A percentile compares a stretch with the other conserved stretches of the same genome.
Evolutionary conservation across 2,113 vertebrate genomes (phyloP).

Genomic region (Caracal caracal): DNA sequence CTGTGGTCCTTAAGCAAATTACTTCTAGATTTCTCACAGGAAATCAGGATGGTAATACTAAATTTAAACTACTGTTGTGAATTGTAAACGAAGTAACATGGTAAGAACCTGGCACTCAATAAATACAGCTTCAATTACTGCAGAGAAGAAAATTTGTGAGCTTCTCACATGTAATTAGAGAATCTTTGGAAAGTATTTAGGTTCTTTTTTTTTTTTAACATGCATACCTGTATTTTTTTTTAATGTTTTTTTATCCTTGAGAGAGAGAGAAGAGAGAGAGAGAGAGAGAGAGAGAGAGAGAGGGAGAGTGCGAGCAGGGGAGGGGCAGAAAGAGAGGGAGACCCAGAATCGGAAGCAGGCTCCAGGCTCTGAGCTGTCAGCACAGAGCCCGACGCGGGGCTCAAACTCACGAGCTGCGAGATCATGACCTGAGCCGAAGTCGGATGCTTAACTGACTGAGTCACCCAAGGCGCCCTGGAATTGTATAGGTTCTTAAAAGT

Average conservation of each 20-base stretch:
- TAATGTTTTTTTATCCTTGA: too few species aligned
- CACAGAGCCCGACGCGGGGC: too few species aligned
- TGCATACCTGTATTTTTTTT: too few species aligned
- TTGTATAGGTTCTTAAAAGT: neutral
- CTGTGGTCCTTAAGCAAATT: neutral
- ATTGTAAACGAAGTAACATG: neutral
- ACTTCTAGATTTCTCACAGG: neutral
- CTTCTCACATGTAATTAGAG: neutral
- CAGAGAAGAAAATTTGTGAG: neutral
- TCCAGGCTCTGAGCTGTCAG: too few species aligned
- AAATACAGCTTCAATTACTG: neutral
- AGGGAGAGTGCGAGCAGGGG: too few species aligned
- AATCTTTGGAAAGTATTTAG: constrained; percentile 19
- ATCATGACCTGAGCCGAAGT: too few species aligned
- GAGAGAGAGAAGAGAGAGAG: too few species aligned
- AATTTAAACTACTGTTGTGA: neutral
- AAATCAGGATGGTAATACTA: neutral
- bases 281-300: too few species aligned
- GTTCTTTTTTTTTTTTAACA: too few species aligned
- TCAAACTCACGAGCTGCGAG: fast-evolving
- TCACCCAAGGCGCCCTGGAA: neutral
- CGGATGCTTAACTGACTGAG: too few species aligned
- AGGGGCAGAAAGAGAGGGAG: too few species aligned
- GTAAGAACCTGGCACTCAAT: neutral
- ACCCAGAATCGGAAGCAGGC: too few species aligned